Base-by-base conservation (phyloP, 2,797 vertebrate species). In the Chelon labrosus region DNA sequence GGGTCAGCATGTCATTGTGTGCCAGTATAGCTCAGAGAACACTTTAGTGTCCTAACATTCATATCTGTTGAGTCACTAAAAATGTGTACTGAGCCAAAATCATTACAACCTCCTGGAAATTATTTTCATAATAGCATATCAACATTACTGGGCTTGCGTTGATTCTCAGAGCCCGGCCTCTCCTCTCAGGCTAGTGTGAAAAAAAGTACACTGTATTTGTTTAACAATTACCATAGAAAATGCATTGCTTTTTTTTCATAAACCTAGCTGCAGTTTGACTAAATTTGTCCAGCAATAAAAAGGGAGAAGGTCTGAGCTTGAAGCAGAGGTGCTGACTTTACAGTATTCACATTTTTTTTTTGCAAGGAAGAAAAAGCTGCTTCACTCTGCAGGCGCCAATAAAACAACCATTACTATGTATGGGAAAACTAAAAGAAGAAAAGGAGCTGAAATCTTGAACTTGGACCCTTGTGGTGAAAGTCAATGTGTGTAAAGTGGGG, bases 391-490 rank as follows among this genome's bases (percentile, higher is more conserved):
- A 66, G 67, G 20, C 42, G 16, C 73, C 64, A 85, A 65, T 85
- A 79, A 83, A 87, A 64, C 75, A 56, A 75, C 41, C 17, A 44
- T 17, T 35, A 22, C 44, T 62, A 11, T 65, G 79, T 65, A 77
- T 81, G 80, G 79, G 73, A 84, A 84, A 83, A 71, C 8, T 66
- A 31, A 51, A 41, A 53, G 67, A 53, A 64, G 42, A 85, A 83
- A 73, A 73, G 57, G 74, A 58, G 58, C 60, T 46, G 60, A 58
- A 44, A 72, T 65, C 46, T 78, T 17, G 64, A 80, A 65, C 41
- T 5, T n/a, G 51, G 72, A 79, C 63, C 37, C 75, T 51, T 77
- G 78, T 73, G 62, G 79, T 80, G 69, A 74, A 79, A 71, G 78
- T 52, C 73, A 84, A 19, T 66, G 67, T 81, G 65, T 81, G 67